These are phyloP conservation scores for Congeria kusceri DNA, from an alignment of 2,888 invertebrate species.

Conservation along the genomic window DNA sequence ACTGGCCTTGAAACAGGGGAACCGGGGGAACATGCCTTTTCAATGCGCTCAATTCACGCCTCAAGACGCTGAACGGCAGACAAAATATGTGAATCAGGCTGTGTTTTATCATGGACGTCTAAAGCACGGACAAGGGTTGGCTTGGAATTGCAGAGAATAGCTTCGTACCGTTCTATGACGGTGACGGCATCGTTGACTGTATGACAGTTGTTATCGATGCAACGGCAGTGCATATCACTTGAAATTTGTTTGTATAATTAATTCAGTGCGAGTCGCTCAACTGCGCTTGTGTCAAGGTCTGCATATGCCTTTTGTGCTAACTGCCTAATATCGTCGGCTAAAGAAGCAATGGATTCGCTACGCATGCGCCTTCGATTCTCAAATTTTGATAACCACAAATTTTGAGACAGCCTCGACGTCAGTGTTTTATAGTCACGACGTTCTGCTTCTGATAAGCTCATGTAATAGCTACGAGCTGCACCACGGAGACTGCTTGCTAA, in stretches of 20 bases:
- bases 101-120: neutral
- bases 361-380: constrained; percentile 29
- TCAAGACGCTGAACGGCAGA: neutral
- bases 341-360: constrained; percentile 23
- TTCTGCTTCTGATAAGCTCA: no score
- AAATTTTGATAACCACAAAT: no score
- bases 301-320: constrained; percentile 42
- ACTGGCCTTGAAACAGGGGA: neutral
- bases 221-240: constrained; percentile 48
- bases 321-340: constrained; percentile 43
- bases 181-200: constrained; percentile 42
- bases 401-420: no score
- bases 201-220: constrained; percentile 52
- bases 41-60: no score
- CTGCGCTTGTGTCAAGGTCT: constrained; percentile 27
- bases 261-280: constrained; percentile 49
- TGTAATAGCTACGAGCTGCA: no score
- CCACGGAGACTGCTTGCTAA: no score
- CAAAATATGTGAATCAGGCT: neutral
- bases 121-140: constrained; percentile 21
- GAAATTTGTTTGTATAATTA: constrained; percentile 36
- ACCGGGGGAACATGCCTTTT: no score
- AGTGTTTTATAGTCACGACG: no score
- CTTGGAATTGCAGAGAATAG: constrained; percentile 36
- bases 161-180: constrained; percentile 50